Percentiles rank a stretch among this genome's conserved stretches.
phyloP scores from a whole-genome alignment of 1,140 invertebrate genomes.

The Bombus confusus region DNA sequence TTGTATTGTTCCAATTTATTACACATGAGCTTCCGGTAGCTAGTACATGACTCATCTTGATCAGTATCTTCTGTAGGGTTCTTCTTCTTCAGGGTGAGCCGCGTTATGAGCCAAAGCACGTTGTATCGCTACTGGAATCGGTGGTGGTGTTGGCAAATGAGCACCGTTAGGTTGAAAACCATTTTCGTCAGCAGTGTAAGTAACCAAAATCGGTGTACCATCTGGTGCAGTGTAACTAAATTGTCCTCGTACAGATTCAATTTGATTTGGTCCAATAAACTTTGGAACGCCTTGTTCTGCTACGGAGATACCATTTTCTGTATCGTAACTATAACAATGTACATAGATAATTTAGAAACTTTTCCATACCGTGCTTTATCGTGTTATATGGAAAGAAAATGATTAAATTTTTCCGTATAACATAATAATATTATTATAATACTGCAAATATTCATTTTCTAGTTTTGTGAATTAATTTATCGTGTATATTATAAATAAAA shows the following conservation, averaged over 20 bases:
- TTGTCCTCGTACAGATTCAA: constrained; percentile 88
- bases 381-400: too few relatives aligned
- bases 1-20: background rate
- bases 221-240: constrained; percentile 92
- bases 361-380: too few relatives aligned
- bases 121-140: constrained; percentile 84
- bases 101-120: constrained; percentile 80
- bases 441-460: too few relatives aligned
- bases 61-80: constrained; percentile 64
- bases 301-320: constrained; percentile 83
- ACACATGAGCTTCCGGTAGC: constrained; percentile 1
- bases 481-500: too few relatives aligned
- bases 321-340: constrained; percentile 82
- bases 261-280: constrained; percentile 83
- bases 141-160: constrained; percentile 90
- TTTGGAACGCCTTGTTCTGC: constrained; percentile 83
- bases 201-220: constrained; percentile 88
- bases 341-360: too few relatives aligned
- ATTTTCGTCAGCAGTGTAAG: constrained; percentile 90
- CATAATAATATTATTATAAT: too few relatives aligned
- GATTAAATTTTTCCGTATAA: too few relatives aligned
- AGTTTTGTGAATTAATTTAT: too few relatives aligned
- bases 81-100: constrained; percentile 80
- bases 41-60: background rate
- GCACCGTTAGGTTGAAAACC: constrained; percentile 89